phyloP scores from a whole-genome alignment of 2,797 vertebrate species.

The Zenarchopterus dispar region DNA sequence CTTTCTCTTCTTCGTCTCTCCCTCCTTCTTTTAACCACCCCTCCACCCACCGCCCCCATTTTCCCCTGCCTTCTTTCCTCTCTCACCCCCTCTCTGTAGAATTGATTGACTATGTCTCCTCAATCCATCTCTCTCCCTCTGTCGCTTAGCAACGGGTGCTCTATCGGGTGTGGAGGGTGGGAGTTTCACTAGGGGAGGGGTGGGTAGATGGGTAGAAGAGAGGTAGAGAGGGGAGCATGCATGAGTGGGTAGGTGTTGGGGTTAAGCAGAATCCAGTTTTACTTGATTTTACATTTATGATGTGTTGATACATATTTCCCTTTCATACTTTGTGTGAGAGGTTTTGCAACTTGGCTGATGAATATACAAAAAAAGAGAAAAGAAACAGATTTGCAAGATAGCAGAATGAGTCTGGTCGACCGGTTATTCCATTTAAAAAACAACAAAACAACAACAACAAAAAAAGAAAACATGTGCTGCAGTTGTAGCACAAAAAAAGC shows the following conservation, averaged over 20 bases:
- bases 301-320: constrained; percentile 57
- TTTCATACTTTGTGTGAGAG: constrained; percentile 44
- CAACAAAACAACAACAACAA: background rate
- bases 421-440: constrained; percentile 19
- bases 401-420: constrained; percentile 34
- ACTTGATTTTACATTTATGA: constrained; percentile 69
- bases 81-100: constrained; percentile 78
- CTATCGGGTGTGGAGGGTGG: constrained; percentile 84
- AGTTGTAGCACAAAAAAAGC: constrained; percentile 38
- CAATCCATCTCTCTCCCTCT: constrained; percentile 88
- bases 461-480: constrained; percentile 26
- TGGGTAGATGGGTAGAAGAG: constrained; percentile 49
- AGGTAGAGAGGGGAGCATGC: constrained; percentile 31
- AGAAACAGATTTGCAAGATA: constrained; percentile 40
- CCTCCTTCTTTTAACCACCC: constrained; percentile 41
- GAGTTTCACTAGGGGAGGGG: constrained; percentile 71
- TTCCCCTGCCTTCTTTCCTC: constrained; percentile 31
- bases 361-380: constrained; percentile 26
- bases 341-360: constrained; percentile 32
- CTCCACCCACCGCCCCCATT: constrained; percentile 17
- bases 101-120: constrained; percentile 88
- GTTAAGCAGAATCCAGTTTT: constrained; percentile 70
- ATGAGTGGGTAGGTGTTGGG: constrained; percentile 40
- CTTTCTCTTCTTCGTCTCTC: constrained; percentile 37
- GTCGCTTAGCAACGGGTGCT: constrained; percentile 88